Base-by-base conservation (phyloP, 2,888 invertebrate genomes). In the Nomada ferruginata region DNA sequence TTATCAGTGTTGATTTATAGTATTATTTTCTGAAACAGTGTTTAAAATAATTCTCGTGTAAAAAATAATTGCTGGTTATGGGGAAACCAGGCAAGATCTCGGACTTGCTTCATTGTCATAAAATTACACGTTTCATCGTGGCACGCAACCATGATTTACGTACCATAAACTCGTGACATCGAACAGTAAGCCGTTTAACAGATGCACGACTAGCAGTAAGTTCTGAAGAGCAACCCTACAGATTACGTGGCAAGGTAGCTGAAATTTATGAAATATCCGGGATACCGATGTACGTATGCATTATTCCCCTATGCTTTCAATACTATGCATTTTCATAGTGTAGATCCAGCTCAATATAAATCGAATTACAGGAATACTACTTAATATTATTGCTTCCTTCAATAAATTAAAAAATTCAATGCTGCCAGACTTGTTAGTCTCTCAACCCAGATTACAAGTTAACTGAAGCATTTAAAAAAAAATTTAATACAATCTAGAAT, bases 151-250 rank as follows among this genome's bases (percentile, higher is more conserved):
- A 2, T 66, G 66, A 66, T 29, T 53, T 50, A 66, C 52, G n/a
- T 3, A 36, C 52, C 52, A 52, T 66, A 66, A 66, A 66, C 20
- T 66, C 15, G 20, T 13, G 66, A 66, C 52, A 29, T 20, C 36
- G 65, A 2, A 13, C 50, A n/a, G 52, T 29, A 20, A 7, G 66
- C 36, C 29, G 65, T 66, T 66, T 36, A 29, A 52, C 65, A 61
- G 42, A n/a, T 29, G 7, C 65, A 4, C 13, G 13, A n/a, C 11
- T 53, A 13, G n/a, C 13, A 36, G 29, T 15, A 36, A 52, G n/a
- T 66, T 52, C 66, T 36, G 15, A 66, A 52, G 7, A 66, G 52
- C 52, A 20, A 53, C n/a, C 29, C 26, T 50, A n/a, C 50, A 50
- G n/a, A 44, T 50, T 36, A 29, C 15, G n/a, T 9, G 7, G 9